phyloP scores from a whole-genome alignment of 92 coral and sea anemone genomes.

The Phenganax marumi region DNA sequence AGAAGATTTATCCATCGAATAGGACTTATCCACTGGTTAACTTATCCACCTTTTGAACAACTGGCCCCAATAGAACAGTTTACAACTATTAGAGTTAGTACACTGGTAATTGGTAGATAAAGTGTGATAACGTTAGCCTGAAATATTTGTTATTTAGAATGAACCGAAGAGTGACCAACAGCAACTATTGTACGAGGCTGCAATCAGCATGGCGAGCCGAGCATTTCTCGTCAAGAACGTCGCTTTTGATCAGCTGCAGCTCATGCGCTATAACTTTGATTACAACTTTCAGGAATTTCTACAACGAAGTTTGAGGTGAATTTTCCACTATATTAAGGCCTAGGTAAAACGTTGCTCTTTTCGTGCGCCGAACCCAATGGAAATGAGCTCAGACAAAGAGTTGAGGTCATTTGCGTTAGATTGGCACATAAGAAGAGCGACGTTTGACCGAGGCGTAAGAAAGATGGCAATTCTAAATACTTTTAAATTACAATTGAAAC shows the following conservation, averaged over 20 bases:
- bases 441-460: background rate
- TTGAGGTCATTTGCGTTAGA: too few species aligned
- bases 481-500: too few species aligned
- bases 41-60: too few species aligned
- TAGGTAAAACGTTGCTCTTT: background rate
- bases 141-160: background rate
- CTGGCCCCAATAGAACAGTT: too few species aligned
- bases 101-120: too few species aligned
- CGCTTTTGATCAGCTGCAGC: background rate
- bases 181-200: slow-evolving; percentile 21
- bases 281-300: slow-evolving; percentile 32
- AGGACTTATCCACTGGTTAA: too few species aligned
- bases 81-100: too few species aligned
- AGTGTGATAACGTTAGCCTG: too few species aligned
- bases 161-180: slow-evolving; percentile 11
- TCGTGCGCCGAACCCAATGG: background rate
- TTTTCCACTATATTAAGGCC: background rate
- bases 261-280: background rate
- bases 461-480: background rate
- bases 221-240: slow-evolving; percentile 30
- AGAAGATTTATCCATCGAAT: too few species aligned
- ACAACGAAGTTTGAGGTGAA: slow-evolving; percentile 31
- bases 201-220: background rate
- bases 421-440: too few species aligned
- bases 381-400: too few species aligned